Percentiles rank a stretch among this genome's conserved stretches.
phyloP scores from a whole-genome alignment of 2,797 vertebrate genomes.

The Pseudomugil gertrudae region DNA sequence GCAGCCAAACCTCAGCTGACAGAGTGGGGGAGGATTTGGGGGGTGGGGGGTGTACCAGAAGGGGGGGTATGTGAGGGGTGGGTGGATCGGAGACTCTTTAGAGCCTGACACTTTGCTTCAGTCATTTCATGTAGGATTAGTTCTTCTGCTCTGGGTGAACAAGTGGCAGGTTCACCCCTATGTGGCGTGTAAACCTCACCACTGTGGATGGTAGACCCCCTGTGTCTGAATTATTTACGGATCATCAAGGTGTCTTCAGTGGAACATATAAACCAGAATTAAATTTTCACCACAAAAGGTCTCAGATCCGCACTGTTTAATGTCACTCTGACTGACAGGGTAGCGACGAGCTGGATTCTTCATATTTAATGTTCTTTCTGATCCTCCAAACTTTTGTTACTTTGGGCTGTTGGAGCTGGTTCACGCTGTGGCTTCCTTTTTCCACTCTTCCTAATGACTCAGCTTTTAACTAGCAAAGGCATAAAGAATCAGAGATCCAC shows the following conservation, averaged over 20 bases:
- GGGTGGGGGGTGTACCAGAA: conserved; percentile 6
- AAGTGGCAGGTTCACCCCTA: conserved; percentile 69
- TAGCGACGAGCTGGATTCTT: conserved; percentile 24
- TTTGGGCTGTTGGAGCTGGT: neutral
- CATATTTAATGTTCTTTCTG: conserved; percentile 17
- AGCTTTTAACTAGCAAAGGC: conserved; percentile 12
- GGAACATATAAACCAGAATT: conserved; percentile 36
- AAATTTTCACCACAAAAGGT: conserved; percentile 21
- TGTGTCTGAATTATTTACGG: conserved; percentile 66
- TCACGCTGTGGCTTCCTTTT: neutral
- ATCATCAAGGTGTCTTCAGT: conserved; percentile 57
- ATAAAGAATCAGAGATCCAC: conserved; percentile 6
- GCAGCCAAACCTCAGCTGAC: conserved; percentile 79
- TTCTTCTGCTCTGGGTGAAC: conserved; percentile 67
- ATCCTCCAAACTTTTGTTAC: conserved; percentile 8
- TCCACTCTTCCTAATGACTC: neutral
- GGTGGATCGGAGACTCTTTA: conserved; percentile 65
- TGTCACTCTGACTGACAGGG: conserved; percentile 22
- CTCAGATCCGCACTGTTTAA: conserved; percentile 32
- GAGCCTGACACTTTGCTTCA: conserved; percentile 76
- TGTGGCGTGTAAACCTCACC: conserved; percentile 60
- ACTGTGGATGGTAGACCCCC: conserved; percentile 44
- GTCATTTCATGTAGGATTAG: conserved; percentile 82
- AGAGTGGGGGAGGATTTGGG: conserved; percentile 63
- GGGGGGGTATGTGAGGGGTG: conserved; percentile 29